Percentiles rank a stretch among this genome's conserved stretches.
Conservation (phyloP, 2,113 vertebrate genomes). For the Labeo rohita region DNA sequence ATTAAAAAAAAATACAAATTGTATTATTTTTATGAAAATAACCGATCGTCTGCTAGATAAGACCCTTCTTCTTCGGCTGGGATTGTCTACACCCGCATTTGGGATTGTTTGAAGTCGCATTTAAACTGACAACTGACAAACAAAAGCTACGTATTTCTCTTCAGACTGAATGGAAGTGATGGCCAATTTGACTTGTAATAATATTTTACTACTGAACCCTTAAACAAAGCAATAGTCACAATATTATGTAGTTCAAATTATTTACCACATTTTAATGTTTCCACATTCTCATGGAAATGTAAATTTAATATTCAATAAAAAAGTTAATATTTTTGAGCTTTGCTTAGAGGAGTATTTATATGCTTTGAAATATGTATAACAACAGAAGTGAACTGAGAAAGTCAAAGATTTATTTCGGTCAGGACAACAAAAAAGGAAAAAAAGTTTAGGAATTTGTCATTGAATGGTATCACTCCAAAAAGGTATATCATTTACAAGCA, state of each 20-base stretch:
- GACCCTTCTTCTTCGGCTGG: too few species aligned
- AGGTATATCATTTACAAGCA: conserved; percentile 3
- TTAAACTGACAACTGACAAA: background rate
- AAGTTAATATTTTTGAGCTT: too few species aligned
- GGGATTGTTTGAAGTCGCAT: too few species aligned
- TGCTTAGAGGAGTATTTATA: background rate
- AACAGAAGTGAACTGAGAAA: background rate
- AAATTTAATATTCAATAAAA: too few species aligned
- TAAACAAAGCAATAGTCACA: background rate
- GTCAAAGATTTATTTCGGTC: conserved; percentile 4
- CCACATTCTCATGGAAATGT: too few species aligned
- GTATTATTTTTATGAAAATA: too few species aligned
- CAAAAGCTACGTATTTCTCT: background rate
- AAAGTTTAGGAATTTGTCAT: background rate
- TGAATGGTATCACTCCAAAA: background rate
- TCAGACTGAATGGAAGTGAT: background rate
- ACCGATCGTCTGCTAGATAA: too few species aligned
- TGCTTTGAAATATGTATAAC: background rate
- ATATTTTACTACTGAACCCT: background rate
- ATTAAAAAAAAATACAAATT: too few species aligned
- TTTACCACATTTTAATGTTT: too few species aligned
- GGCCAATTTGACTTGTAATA: background rate
- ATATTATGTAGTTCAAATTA: background rate
- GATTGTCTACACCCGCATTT: too few species aligned
- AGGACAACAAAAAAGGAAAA: background rate